A percentile compares a stretch with the other conserved stretches of the same genome.
These are phyloP conservation scores for Pammene fasciana DNA, from an alignment of 2,888 invertebrate species.

Conservation along the genomic window DNA sequence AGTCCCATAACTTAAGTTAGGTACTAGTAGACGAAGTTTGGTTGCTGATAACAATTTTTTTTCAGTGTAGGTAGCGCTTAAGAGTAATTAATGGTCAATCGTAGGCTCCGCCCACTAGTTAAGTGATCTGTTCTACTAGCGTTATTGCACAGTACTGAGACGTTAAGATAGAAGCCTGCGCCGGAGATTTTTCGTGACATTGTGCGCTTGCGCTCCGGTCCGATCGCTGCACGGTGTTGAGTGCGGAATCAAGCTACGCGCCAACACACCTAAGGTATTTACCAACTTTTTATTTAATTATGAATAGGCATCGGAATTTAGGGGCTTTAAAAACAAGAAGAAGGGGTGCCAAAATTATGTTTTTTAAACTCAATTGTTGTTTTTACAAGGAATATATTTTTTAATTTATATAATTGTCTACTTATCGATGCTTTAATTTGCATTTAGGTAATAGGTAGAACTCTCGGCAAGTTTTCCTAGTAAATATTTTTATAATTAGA, in stretches of 20 bases:
- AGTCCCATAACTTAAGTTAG: too few relatives aligned
- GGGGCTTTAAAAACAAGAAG: too few relatives aligned
- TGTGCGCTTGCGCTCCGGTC: constrained; percentile 31
- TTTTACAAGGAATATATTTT: too few relatives aligned
- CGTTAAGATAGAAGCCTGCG: constrained; percentile 16
- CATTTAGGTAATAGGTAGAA: too few relatives aligned
- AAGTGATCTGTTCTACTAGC: background rate
- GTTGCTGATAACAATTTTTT: too few relatives aligned
- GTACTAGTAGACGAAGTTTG: too few relatives aligned
- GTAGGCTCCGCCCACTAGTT: background rate
- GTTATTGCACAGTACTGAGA: constrained; percentile 20
- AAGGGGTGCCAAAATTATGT: too few relatives aligned
- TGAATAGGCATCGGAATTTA: background rate
- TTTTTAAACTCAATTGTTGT: too few relatives aligned
- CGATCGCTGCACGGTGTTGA: constrained; percentile 25
- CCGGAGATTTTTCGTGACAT: constrained; percentile 6
- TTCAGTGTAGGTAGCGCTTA: background rate
- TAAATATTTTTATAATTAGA: too few relatives aligned
- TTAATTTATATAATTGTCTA: too few relatives aligned
- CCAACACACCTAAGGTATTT: constrained; percentile 30
- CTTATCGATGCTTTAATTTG: too few relatives aligned
- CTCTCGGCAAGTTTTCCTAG: too few relatives aligned
- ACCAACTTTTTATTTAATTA: background rate
- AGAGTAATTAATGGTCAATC: background rate
- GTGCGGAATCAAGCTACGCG: constrained; percentile 35